Evolutionary conservation across 1,140 invertebrate genomes (phyloP).

Genomic region (Drosophila orena): DNA sequence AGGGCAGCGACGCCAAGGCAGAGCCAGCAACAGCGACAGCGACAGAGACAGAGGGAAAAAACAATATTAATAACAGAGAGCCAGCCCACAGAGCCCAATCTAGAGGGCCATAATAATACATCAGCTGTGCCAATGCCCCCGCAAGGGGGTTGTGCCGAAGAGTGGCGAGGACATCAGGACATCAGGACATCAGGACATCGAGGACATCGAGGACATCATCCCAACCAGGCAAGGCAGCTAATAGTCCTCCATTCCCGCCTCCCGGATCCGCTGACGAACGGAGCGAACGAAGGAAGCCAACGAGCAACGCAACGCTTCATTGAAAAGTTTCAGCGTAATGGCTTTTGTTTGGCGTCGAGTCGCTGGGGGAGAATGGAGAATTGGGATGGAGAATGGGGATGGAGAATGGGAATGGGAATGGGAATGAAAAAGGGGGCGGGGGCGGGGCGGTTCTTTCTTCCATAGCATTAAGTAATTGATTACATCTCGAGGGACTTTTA

Average conservation of each 20-base stretch:
- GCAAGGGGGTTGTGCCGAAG: conserved; percentile 66
- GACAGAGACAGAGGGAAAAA: conserved; percentile 36
- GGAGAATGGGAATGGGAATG: not conserved
- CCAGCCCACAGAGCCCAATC: conserved; percentile 58
- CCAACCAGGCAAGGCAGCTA: conserved; percentile 53
- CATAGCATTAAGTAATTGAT: conserved; percentile 85
- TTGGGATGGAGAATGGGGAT: conserved; percentile 2
- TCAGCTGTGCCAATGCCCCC: conserved; percentile 79
- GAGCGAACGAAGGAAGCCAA: conserved; percentile 21
- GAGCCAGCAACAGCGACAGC: too few relatives aligned
- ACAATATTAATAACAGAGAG: conserved; percentile 81
- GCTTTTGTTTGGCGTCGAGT: conserved; percentile 75
- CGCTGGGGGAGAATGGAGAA: conserved; percentile 20
- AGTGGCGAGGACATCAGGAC: conserved; percentile 40
- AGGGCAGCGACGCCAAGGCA: not conserved
- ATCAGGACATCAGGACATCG: conserved; percentile 45
- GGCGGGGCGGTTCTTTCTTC: conserved; percentile 43
- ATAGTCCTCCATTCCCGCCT: conserved; percentile 22
- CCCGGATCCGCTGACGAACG: conserved; percentile 17
- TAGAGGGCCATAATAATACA: conserved; percentile 77
- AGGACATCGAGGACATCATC: conserved; percentile 50
- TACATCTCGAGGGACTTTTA: conserved; percentile 84
- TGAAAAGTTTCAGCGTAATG: conserved; percentile 83
- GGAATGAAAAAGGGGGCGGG: too few relatives aligned
- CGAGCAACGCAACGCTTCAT: conserved; percentile 68